phyloP scores from a whole-genome alignment of 2,797 vertebrate species.

The Squalus acanthias region DNA sequence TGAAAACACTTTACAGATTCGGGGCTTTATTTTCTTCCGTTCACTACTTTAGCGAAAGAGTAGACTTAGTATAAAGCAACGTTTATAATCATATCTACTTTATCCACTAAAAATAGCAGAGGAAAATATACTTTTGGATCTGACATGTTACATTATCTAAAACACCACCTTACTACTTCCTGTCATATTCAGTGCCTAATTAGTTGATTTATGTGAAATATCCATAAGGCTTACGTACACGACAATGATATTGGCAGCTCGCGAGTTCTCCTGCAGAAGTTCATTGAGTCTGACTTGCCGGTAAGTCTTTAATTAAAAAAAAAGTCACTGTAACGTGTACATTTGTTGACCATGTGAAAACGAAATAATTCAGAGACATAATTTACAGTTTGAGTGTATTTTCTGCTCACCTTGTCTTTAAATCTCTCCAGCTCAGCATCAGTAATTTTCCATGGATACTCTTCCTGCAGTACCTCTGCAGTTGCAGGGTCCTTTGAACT shows the following conservation, averaged over 20 bases:
- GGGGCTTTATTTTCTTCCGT: background rate
- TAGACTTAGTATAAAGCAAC: background rate
- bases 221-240: slow-evolving; percentile 70
- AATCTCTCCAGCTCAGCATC: slow-evolving; percentile 80
- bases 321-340: slow-evolving; percentile 38
- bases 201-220: background rate
- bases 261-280: slow-evolving; percentile 80
- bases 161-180: background rate
- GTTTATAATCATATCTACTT: background rate
- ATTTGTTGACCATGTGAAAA: background rate
- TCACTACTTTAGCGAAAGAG: background rate
- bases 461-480: slow-evolving; percentile 73
- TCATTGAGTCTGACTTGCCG: slow-evolving; percentile 92
- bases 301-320: slow-evolving; percentile 66
- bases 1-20: background rate
- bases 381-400: slow-evolving; percentile 48
- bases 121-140: background rate
- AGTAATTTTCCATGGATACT: slow-evolving; percentile 86
- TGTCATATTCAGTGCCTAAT: background rate
- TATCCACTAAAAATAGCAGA: background rate
- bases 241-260: slow-evolving; percentile 83
- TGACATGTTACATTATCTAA: background rate
- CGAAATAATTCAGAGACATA: background rate
- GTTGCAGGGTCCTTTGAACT: slow-evolving; percentile 68
- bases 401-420: slow-evolving; percentile 75